Percentiles rank a stretch among this genome's conserved stretches.
phyloP scores from a whole-genome alignment of 2,113 vertebrate genomes.

The Diadophis punctatus region DNA sequence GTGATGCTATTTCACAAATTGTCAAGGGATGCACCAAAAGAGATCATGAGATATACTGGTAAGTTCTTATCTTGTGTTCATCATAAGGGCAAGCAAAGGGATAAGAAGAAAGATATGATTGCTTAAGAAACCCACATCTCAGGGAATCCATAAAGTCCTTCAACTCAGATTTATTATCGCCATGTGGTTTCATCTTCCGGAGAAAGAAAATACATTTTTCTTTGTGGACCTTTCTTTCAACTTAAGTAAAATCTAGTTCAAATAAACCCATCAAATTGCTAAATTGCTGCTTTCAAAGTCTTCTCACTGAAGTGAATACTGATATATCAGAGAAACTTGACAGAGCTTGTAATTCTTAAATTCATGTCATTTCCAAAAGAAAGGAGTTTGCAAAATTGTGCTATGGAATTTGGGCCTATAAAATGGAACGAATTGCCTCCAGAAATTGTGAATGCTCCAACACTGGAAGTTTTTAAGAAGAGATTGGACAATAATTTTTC shows the following conservation, averaged over 20 bases:
- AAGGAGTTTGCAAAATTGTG: neutral
- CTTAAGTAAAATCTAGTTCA: neutral
- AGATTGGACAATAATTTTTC: neutral
- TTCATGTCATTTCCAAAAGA: neutral
- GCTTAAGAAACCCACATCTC: slow-evolving; percentile 16
- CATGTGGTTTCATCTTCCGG: slow-evolving; percentile 30
- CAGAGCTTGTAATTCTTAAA: neutral
- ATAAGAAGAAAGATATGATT: slow-evolving; percentile 17
- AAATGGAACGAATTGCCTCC: neutral
- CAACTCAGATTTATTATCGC: slow-evolving; percentile 17
- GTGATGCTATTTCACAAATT: neutral
- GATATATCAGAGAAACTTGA: neutral
- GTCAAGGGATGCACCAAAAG: neutral
- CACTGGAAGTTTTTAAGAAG: neutral
- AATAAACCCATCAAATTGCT: neutral
- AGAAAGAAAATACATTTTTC: slow-evolving; percentile 34
- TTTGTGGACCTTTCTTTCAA: slow-evolving; percentile 29
- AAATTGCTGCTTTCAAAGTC: neutral
- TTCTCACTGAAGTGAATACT: neutral
- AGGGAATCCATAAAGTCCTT: slow-evolving; percentile 22
- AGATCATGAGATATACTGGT: neutral
- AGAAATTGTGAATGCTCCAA: neutral
- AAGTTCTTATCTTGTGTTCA: neutral
- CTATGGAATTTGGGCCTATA: neutral
- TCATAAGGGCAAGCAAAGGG: neutral